These are phyloP conservation scores for Ictidomys tridecemlineatus DNA, from an alignment of 2,113 vertebrate species.

Conservation along the genomic window DNA sequence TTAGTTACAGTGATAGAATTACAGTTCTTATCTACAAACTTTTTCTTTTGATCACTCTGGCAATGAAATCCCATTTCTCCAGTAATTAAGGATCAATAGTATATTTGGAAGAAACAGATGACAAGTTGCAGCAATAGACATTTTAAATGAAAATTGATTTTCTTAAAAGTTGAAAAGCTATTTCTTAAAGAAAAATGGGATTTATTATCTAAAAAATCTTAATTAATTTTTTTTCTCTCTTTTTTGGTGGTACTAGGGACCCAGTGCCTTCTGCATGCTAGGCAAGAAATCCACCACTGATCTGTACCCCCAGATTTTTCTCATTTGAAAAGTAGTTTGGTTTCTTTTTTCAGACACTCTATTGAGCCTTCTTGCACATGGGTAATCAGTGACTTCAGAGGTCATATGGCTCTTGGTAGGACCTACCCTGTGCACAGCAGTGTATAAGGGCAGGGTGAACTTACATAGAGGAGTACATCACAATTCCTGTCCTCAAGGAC, in stretches of 20 bases:
- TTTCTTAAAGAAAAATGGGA: conserved; percentile 1
- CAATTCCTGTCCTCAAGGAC: background rate
- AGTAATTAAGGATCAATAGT: conserved; percentile 18
- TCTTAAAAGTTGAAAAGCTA: background rate
- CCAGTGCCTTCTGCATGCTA: background rate
- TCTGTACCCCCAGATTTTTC: background rate
- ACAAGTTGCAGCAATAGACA: background rate
- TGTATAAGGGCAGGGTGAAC: background rate
- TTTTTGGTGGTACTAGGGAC: background rate
- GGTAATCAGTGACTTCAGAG: background rate
- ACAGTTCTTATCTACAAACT: background rate
- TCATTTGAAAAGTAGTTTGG: background rate
- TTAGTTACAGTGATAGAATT: conserved; percentile 1
- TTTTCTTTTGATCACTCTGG: conserved; percentile 33
- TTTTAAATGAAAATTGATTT: conserved; percentile 49
- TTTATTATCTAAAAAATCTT: conserved; percentile 10
- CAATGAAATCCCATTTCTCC: background rate
- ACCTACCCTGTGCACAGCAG: background rate
- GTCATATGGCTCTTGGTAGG: background rate
- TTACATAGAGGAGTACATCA: background rate
- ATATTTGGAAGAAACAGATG: conserved; percentile 30
- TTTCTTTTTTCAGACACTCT: background rate
- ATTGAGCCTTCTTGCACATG: background rate
- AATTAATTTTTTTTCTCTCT: background rate
- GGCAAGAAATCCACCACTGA: background rate